Conservation (phyloP, 2,888 invertebrate species). For the Tetrapedia diversipes region DNA sequence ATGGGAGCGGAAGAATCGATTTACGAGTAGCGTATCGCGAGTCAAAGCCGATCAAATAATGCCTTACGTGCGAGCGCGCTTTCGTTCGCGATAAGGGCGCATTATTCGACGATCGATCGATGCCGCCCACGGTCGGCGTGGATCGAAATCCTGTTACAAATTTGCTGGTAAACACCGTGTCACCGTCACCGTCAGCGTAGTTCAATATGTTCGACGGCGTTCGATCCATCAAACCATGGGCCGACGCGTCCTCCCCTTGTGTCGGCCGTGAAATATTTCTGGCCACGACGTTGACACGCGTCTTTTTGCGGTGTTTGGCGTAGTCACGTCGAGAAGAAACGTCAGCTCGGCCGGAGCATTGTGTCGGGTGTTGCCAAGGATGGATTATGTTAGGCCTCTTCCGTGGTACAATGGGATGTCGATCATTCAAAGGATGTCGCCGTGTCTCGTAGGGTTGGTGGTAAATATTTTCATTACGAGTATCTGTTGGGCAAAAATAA, state of each 20-base stretch:
- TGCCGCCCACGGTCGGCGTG: not conserved
- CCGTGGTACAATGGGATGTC: too few species aligned
- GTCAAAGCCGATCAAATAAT: too few species aligned
- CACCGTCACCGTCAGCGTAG: too few species aligned
- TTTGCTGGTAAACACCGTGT: conserved; percentile 5
- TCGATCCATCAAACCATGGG: conserved; percentile 18
- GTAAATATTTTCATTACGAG: too few species aligned
- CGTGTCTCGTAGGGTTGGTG: too few species aligned
- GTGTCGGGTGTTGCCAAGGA: too few species aligned
- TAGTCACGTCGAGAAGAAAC: not conserved
- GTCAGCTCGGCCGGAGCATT: too few species aligned
- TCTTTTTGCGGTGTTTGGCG: conserved; percentile 1
- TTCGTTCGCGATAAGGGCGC: not conserved
- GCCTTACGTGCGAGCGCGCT: not conserved
- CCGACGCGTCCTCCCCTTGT: not conserved
- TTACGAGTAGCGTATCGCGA: not conserved
- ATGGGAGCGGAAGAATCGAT: not conserved
- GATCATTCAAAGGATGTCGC: too few species aligned
- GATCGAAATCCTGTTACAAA: conserved; percentile 17
- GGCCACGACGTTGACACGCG: conserved; percentile 3
- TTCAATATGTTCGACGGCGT: conserved; percentile 18
- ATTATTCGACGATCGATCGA: not conserved
- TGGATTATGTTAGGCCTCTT: too few species aligned
- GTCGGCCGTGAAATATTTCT: conserved; percentile 19
- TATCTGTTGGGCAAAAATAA: too few species aligned